Conservation (phyloP, 2,113 vertebrate species). For the Cinclus cinclus region DNA sequence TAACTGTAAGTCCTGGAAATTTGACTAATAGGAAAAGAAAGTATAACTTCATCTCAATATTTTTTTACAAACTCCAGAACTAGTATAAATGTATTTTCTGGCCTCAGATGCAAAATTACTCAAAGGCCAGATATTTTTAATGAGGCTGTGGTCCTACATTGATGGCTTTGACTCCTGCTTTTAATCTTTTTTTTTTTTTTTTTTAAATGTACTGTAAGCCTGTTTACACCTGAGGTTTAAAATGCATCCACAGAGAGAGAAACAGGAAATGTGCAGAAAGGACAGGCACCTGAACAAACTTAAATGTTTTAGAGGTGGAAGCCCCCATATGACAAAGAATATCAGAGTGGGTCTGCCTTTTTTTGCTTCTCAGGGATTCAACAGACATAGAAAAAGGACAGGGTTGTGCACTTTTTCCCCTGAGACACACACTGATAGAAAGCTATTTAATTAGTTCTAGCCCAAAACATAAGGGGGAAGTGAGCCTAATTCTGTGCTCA, state of each 20-base stretch:
- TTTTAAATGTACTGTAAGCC: fast-evolving
- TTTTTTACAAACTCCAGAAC: background rate
- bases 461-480: background rate
- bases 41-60: background rate
- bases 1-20: background rate
- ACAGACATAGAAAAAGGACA: background rate
- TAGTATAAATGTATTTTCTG: background rate
- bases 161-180: background rate
- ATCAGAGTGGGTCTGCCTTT: background rate
- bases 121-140: background rate
- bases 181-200: background rate
- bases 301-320: background rate
- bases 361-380: background rate
- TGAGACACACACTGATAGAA: background rate
- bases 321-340: background rate
- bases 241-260: background rate
- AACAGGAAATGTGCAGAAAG: background rate
- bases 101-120: background rate
- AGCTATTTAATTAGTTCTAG: background rate
- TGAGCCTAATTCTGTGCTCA: background rate
- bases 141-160: fast-evolving
- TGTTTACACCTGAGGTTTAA: background rate
- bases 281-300: background rate
- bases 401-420: background rate
- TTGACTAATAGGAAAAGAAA: background rate